Evolutionary conservation across 2,888 invertebrate species (phyloP), one percentile per base, ranked within the genome.

Genomic region (Chironomus tentans): DNA sequence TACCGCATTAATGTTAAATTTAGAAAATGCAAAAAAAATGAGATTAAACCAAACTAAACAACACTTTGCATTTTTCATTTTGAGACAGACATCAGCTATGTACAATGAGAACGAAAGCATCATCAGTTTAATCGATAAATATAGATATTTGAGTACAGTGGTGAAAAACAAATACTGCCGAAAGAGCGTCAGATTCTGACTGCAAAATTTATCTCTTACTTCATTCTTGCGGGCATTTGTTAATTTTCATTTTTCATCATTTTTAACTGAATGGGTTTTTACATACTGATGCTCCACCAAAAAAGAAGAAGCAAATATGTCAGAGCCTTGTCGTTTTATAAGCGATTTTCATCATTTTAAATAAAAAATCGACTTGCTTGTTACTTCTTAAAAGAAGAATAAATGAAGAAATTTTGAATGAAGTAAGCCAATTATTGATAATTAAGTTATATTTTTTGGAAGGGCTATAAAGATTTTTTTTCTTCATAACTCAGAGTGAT

Each of bases 101-200:
- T 70, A 47, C 70, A 70, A 70, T 48, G 70, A 70, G 70, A 70
- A 21, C 70, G 70, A 47, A 70, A 47, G 38, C 28, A 68, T 68
- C 70, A 70, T 70, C 70, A 70, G 15, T 22, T 47, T 47, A 47
- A 70, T 70, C 70, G 70, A 70, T 70, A 70, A 70, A 70, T 70
- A 47, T 70, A 70, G 70, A 70, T 70, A 22, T 47, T 47, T 47
- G 15, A 47, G 46, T 56, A 56, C 56, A 56, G 56, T 56, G 56
- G 56, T 56, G 56, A 15, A 56, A 56, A 56, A 18, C 18, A 56
- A 56, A 56, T 56, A 56, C n/a, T 7, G 56, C 56, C 38, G 38
- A 38, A 38, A 38, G 18, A 56, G 56, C 56, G 56, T 18, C 56
- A 56, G 18, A 56, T 56, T 56, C 18, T 56, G 56, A 18, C 56